Evolutionary conservation across 2,888 invertebrate genomes (phyloP), one percentile per base, ranked within the genome.

Genomic region (Minunthozetes semirufus): DNA sequence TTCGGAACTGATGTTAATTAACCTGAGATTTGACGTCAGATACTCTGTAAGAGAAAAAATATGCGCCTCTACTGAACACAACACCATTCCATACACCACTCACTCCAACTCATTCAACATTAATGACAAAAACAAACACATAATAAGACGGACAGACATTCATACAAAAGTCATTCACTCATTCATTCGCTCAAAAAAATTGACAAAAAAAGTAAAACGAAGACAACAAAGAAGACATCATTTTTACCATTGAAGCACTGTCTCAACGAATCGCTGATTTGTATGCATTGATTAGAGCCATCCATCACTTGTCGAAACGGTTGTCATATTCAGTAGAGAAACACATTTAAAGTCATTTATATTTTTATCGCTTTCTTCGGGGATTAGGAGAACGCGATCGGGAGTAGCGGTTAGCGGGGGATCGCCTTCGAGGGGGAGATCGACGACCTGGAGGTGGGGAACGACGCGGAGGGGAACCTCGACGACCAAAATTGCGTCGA

Each of bases 341-440:
- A 22, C 68, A 42, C 19, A 66, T 66, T 15, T 42, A 33, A 42
- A 63, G 63, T 33, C 33, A 29, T 29, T 25, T 11, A 22, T 59
- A 11, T 42, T 33, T 42, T 53, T 72, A 75, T 75, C 71, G 25
- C 33, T 71, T 75, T 72, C 59, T 70, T 42, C 75, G 71, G 19
- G 29, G 29, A 46, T 27, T 38, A 25, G 75, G 75, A 46, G 75
- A 75, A 27, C 70, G 42, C n/a, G 50, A n/a, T n/a, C 50, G 61
- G 33, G 29, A 29, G 17, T 33, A 61, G n/a, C 61, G 61, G 33
- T 15, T 29, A 15, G 61, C 27, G 2, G 61, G 33, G 29, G 29
- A 33, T 61, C 61, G 61, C 15, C n/a, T 25, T n/a, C 61, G 8
- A 17, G 38, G 33, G 33, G 63, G 38, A 33, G 38, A 63, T 13